These are phyloP conservation scores for Philopedon plagiatum DNA, from an alignment of 2,888 invertebrate genomes.

Conservation along the genomic window DNA sequence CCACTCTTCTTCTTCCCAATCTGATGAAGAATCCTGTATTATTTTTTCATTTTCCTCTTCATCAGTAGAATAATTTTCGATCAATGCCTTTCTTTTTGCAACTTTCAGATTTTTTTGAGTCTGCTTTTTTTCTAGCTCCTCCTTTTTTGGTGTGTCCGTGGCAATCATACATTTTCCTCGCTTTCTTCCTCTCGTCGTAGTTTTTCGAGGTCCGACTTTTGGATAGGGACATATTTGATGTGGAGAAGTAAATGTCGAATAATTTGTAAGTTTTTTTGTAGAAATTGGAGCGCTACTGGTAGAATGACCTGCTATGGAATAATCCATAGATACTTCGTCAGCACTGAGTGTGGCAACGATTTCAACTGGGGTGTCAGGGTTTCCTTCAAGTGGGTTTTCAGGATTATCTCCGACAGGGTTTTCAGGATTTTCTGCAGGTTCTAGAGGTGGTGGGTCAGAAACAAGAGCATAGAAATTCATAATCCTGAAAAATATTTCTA, in stretches of 20 bases:
- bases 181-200: not conserved
- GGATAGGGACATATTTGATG: not conserved
- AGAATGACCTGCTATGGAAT: not conserved
- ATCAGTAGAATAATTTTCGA: not conserved
- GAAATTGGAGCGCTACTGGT: not conserved
- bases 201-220: not conserved
- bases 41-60: not conserved
- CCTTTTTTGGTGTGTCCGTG: not conserved
- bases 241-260: not conserved
- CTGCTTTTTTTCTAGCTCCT: not conserved
- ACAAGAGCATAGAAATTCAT: not conserved
- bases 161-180: not conserved
- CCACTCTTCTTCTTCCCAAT: too few species aligned
- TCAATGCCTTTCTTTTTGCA: not conserved
- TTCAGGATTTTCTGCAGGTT: not conserved
- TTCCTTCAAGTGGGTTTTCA: too few species aligned
- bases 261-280: not conserved
- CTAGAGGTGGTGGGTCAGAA: not conserved
- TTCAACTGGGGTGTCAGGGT: too few species aligned
- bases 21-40: not conserved
- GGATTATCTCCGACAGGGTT: too few species aligned
- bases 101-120: not conserved
- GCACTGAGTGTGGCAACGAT: not conserved
- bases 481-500: not conserved
- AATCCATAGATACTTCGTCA: not conserved